Evolutionary conservation across 2,888 invertebrate genomes (phyloP), one percentile per base, ranked within the genome.

Genomic region (Euplagia quadripunctaria): DNA sequence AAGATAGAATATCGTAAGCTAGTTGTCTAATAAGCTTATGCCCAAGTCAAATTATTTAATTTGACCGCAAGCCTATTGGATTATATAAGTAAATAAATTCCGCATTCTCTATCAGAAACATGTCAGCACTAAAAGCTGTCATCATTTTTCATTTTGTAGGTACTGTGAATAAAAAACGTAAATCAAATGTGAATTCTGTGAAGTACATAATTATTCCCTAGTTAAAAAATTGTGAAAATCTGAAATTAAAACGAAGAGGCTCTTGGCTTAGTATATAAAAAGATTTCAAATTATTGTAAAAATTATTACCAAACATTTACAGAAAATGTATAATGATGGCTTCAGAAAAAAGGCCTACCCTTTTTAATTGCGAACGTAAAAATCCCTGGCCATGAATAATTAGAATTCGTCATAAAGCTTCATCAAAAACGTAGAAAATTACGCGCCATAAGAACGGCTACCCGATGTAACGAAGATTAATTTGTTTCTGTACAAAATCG

Each of bases 401-500:
- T 76, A 77, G 73, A 71, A 71, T 64, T 76, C 63, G 51, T 72
- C 67, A 17, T 64, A 58, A 74, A 81, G 66, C 73, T 75, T 75
- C 61, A 72, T 64, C 41, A 52, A 71, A 82, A 75, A 73, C 17
- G 74, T 51, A 68, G 70, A 66, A 73, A 74, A 85, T 78, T 77
- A 82, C 79, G 67, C 74, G 72, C 68, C 52, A 71, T 81, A 82
- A 84, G 84, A 86, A 82, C 72, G 66, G 79, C 70, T 77, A 76
- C 72, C 61, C 65, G 49, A 69, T 77, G 70, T 89, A 87, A 89
- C 84, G 89, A 88, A 90, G 90, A 90, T 91, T 89, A 89, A 83
- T 85, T 89, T 85, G 83, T 82, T 83, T 82, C 86, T 84, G 76
- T 76, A 82, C 75, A 81, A 82, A 90, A 91, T 91, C 86, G 89